phyloP scores from a whole-genome alignment of 2,888 invertebrate species.

The Molanna angustata region DNA sequence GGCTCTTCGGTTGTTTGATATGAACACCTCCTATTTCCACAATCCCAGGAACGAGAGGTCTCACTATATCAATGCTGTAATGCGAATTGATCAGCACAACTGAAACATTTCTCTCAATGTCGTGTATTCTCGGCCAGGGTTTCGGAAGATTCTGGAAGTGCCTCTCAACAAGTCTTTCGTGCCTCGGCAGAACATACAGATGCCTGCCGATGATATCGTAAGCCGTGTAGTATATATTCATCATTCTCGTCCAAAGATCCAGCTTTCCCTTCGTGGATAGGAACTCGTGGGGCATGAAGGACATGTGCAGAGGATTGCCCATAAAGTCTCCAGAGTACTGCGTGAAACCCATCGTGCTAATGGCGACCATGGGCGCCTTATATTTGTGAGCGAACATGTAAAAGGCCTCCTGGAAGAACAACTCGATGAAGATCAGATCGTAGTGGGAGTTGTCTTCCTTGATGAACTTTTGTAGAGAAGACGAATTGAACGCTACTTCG shows the following conservation, averaged over 20 bases:
- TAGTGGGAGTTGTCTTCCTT: slow-evolving; percentile 34
- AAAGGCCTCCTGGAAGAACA: slow-evolving; percentile 37
- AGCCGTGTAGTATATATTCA: slow-evolving; percentile 42
- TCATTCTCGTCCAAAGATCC: slow-evolving; percentile 46
- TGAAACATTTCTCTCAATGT: slow-evolving; percentile 47
- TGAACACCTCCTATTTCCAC: slow-evolving; percentile 57
- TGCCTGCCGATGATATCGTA: slow-evolving; percentile 40
- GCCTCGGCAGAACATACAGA: slow-evolving; percentile 40
- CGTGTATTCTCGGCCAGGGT: slow-evolving; percentile 41
- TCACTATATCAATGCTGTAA: slow-evolving; percentile 44
- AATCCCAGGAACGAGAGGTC: slow-evolving; percentile 46
- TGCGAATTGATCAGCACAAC: slow-evolving; percentile 51
- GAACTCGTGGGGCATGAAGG: slow-evolving; percentile 50
- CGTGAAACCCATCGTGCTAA: slow-evolving; percentile 32
- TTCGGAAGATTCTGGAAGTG: slow-evolving; percentile 39
- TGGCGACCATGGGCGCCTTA: slow-evolving; percentile 33
- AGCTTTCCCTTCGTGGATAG: slow-evolving; percentile 43
- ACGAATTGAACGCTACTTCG: slow-evolving; percentile 29
- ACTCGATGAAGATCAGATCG: slow-evolving; percentile 37
- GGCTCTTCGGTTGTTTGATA: slow-evolving; percentile 42
- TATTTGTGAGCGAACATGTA: slow-evolving; percentile 37
- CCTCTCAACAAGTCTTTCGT: slow-evolving; percentile 39
- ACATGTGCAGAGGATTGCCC: slow-evolving; percentile 35
- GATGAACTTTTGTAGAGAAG: slow-evolving; percentile 31
- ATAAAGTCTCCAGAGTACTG: slow-evolving; percentile 33